phyloP scores from a whole-genome alignment of 2,888 invertebrate species.

The Cetonia aurata region DNA sequence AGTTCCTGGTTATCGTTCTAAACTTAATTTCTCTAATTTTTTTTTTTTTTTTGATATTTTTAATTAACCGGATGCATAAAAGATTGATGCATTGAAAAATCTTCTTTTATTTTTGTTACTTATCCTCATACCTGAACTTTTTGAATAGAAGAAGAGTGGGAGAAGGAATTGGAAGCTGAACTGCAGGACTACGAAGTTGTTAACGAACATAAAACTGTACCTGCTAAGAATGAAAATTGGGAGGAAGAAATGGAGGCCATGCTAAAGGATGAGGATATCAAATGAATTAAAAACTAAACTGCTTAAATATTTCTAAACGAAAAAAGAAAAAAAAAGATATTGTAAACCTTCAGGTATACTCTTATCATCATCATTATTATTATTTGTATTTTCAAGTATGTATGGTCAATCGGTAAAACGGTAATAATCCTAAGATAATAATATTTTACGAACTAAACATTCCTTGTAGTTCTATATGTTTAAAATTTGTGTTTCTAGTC shows the following conservation, averaged over 20 bases:
- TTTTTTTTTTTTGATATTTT: slow-evolving; percentile 25
- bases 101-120: slow-evolving; percentile 53
- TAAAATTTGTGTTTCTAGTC: slow-evolving; percentile 21
- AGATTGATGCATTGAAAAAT: no score
- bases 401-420: no score
- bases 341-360: slow-evolving; percentile 5
- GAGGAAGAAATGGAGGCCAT: slow-evolving; percentile 66
- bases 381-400: neutral
- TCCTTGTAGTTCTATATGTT: slow-evolving; percentile 26
- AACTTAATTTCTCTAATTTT: slow-evolving; percentile 46
- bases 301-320: slow-evolving; percentile 1
- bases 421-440: no score
- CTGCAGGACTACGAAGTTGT: slow-evolving; percentile 96
- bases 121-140: slow-evolving; percentile 58
- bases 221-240: slow-evolving; percentile 64
- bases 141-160: slow-evolving; percentile 86
- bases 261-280: slow-evolving; percentile 64
- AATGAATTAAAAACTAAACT: slow-evolving; percentile 54
- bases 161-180: slow-evolving; percentile 95
- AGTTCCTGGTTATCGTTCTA: slow-evolving; percentile 36
- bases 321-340: neutral
- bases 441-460: slow-evolving; percentile 17
- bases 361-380: neutral
- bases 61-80: slow-evolving; percentile 5
- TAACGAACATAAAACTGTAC: slow-evolving; percentile 68